Percentiles rank a stretch among this genome's conserved stretches.
Evolutionary conservation across 2,113 vertebrate genomes (phyloP).

Genomic region (Aptenodytes forsteri): DNA sequence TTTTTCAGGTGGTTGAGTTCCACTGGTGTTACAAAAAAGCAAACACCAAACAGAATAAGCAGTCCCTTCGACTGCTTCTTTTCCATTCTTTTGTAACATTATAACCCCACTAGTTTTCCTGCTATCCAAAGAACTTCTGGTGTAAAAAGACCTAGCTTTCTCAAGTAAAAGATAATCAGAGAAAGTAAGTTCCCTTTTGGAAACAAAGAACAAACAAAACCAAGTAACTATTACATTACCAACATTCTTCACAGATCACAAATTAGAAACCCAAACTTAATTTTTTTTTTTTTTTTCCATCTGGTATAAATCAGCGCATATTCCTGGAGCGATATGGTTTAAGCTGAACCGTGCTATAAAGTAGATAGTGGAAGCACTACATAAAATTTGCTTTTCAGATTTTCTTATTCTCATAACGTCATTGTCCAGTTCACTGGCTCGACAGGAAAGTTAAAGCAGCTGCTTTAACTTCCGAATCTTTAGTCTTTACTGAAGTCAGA

Average conservation of each 20-base stretch:
- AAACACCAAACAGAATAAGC: not conserved
- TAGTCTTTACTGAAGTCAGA: not conserved
- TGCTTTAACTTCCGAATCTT: not conserved
- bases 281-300: not conserved
- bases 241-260: not conserved
- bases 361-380: not conserved
- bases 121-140: not conserved
- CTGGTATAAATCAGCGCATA: not conserved
- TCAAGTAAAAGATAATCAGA: not conserved
- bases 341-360: not conserved
- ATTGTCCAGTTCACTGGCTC: not conserved
- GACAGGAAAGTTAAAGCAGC: not conserved
- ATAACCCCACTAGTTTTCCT: not conserved
- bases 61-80: not conserved
- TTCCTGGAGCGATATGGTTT: not conserved
- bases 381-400: not conserved
- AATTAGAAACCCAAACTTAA: not conserved
- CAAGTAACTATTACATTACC: not conserved
- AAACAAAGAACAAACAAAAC: not conserved
- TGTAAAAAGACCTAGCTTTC: not conserved
- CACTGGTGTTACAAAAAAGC: not conserved
- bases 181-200: not conserved
- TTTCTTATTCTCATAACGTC: not conserved
- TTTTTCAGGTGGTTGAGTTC: not conserved
- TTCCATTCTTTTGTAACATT: not conserved